A percentile compares a stretch with the other conserved stretches of the same genome.
Conservation (phyloP, 2,797 vertebrate genomes). For the Hapalemur alaotrensis region DNA sequence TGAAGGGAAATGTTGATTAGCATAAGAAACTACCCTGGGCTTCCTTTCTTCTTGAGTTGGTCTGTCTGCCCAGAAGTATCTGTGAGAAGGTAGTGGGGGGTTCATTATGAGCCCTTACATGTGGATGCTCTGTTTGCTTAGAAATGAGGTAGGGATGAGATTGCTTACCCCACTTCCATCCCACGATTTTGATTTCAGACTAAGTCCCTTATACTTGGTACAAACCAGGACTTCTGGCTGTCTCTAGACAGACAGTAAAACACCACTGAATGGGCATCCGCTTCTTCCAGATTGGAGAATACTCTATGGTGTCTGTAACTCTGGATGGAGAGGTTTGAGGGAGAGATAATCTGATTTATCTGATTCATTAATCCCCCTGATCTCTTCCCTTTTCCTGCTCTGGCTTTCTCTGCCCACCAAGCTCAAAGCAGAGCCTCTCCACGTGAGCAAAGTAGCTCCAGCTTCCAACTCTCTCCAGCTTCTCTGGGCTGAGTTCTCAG, state of each 20-base stretch:
- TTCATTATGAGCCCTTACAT: not conserved
- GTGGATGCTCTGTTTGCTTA: not conserved
- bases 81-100: not conserved
- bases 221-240: not conserved
- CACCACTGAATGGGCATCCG: not conserved
- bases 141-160: not conserved
- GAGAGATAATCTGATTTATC: rapidly evolving
- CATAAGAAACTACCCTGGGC: not conserved
- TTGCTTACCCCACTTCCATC: rapidly evolving
- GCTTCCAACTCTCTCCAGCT: rapidly evolving
- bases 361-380: too few species aligned
- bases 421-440: not conserved
- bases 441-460: too few species aligned
- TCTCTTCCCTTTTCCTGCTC: not conserved
- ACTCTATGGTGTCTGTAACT: not conserved
- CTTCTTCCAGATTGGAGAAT: not conserved
- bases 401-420: not conserved
- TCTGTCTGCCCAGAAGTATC: rapidly evolving
- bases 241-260: rapidly evolving
- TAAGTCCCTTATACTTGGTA: not conserved
- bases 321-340: rapidly evolving
- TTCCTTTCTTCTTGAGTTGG: not conserved
- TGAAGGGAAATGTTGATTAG: not conserved
- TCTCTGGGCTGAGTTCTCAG: not conserved
- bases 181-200: not conserved